Evolutionary conservation across 2,888 invertebrate species (phyloP).

Genomic region (Lepidonotus clava): DNA sequence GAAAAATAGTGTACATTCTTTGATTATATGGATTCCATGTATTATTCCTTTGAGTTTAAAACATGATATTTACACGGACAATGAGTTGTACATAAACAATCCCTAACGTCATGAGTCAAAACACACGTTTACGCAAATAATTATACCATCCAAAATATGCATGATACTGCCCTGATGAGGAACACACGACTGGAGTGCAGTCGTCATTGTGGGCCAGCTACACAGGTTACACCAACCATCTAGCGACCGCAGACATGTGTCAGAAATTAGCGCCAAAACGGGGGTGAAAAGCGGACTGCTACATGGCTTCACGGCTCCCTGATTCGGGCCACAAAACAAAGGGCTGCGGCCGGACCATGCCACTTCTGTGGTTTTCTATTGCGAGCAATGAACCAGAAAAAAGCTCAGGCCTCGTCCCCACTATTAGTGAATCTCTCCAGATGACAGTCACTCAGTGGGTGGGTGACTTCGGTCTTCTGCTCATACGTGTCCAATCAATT

Average conservation of each 20-base stretch:
- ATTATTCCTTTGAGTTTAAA: no score
- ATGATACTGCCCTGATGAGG: no score
- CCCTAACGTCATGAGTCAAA: no score
- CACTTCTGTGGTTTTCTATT: neutral
- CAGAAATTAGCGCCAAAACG: neutral
- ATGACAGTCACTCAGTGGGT: neutral
- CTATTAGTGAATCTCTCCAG: neutral
- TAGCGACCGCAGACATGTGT: conserved; percentile 27
- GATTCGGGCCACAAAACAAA: conserved; percentile 20
- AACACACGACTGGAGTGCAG: no score
- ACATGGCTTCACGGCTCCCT: conserved; percentile 33
- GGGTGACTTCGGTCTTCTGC: no score
- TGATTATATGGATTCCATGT: neutral
- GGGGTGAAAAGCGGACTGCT: neutral
- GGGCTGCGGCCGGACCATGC: neutral
- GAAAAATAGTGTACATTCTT: neutral
- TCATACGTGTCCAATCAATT: neutral
- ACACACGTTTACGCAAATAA: no score
- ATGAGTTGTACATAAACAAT: no score
- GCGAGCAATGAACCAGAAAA: neutral
- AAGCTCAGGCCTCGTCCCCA: neutral
- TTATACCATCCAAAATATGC: no score
- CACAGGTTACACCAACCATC: no score
- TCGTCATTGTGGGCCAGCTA: no score
- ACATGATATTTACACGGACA: no score